Conservation (phyloP, 2,797 vertebrate genomes). For the Oryzias sinensis region DNA sequence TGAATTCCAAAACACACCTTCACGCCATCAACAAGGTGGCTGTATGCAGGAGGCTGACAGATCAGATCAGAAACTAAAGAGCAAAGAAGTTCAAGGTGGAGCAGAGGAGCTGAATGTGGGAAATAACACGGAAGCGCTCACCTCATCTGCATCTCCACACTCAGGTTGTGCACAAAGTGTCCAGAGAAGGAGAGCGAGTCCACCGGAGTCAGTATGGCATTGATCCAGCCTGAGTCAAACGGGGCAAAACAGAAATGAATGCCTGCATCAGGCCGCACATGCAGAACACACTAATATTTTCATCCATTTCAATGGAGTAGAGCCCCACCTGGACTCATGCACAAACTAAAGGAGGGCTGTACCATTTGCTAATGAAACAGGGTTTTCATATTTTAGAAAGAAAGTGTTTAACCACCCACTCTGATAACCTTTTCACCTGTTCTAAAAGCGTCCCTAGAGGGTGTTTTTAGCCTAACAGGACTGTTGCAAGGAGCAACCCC, state of each 20-base stretch:
- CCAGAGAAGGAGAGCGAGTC: constrained; percentile 96
- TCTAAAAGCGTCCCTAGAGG: too few species aligned
- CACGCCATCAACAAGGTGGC: neutral
- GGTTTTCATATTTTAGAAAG: too few species aligned
- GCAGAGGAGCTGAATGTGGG: neutral
- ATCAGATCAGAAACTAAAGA: neutral
- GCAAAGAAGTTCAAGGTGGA: neutral
- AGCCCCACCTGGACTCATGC: too few species aligned
- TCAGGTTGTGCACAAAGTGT: constrained; percentile 96
- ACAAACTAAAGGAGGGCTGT: too few species aligned
- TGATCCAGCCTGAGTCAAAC: constrained; percentile 89
- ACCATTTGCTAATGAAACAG: too few species aligned
- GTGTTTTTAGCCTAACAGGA: too few species aligned
- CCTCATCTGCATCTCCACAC: constrained; percentile 99
- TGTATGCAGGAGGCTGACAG: neutral
- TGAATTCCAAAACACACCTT: constrained; percentile 17
- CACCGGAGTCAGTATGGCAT: constrained; percentile 94
- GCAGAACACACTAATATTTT: too few species aligned
- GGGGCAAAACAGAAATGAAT: neutral
- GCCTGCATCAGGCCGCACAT: too few species aligned
- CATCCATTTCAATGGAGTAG: too few species aligned
- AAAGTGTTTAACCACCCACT: too few species aligned
- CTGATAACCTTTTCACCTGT: too few species aligned
- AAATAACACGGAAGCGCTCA: constrained; percentile 49
- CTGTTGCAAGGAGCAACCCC: too few species aligned